A percentile compares a stretch with the other conserved stretches of the same genome.
Evolutionary conservation across 2,113 vertebrate species (phyloP).

Genomic region (Chinchilla lanigera): DNA sequence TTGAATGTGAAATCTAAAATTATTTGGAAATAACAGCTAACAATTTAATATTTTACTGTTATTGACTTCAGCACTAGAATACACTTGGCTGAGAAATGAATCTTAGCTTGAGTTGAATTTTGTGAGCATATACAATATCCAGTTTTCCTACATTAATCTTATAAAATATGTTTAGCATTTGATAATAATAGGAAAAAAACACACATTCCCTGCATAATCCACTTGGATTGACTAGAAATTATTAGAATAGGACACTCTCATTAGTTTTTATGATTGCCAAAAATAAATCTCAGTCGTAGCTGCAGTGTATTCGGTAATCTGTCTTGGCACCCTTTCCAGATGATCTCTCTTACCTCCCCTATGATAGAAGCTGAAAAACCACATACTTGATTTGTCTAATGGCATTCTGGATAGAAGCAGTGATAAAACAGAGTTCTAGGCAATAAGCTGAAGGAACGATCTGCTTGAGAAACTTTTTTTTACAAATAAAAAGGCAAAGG

Average conservation of each 20-base stretch:
- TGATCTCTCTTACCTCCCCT: not conserved
- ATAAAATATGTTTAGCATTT: slow-evolving; percentile 67
- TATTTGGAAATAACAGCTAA: slow-evolving; percentile 69
- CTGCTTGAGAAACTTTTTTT: not conserved
- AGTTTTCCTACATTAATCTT: slow-evolving; percentile 58
- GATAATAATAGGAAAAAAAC: slow-evolving; percentile 52
- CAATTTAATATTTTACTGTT: slow-evolving; percentile 60
- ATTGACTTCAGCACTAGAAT: slow-evolving; percentile 56
- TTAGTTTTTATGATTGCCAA: slow-evolving; percentile 43
- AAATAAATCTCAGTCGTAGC: not conserved
- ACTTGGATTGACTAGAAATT: slow-evolving; percentile 60
- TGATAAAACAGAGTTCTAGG: not conserved
- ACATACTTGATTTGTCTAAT: not conserved
- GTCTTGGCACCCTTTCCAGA: not conserved
- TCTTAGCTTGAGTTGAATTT: slow-evolving; percentile 49
- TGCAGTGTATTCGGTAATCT: not conserved
- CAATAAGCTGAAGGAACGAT: not conserved
- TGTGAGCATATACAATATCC: slow-evolving; percentile 19
- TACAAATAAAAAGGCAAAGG: not conserved
- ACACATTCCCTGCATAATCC: slow-evolving; percentile 40
- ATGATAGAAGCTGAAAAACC: not conserved
- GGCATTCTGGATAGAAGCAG: not conserved
- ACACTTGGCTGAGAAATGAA: slow-evolving; percentile 58
- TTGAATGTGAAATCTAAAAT: slow-evolving; percentile 72
- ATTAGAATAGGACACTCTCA: not conserved